phyloP scores from a whole-genome alignment of 2,113 vertebrate genomes.

The Gallinago jamesoni region DNA sequence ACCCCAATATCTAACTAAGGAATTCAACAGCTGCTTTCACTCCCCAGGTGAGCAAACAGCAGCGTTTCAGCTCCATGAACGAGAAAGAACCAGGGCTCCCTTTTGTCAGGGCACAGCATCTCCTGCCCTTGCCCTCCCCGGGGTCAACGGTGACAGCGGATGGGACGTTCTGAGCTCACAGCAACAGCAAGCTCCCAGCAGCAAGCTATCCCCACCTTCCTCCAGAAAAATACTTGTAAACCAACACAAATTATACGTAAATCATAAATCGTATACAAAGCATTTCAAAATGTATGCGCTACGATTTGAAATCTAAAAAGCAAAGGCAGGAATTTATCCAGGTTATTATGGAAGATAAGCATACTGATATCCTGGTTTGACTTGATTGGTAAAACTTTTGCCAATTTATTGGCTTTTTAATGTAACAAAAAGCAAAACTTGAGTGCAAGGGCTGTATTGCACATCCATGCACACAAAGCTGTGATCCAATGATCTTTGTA shows the following conservation, averaged over 20 bases:
- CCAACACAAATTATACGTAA: background rate
- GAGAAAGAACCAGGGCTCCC: background rate
- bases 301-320: background rate
- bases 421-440: background rate
- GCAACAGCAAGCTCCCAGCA: background rate
- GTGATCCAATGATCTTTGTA: background rate
- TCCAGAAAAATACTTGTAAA: background rate
- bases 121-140: background rate
- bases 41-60: background rate
- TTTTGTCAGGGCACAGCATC: background rate
- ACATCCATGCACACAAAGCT: fast-evolving
- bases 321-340: background rate
- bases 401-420: fast-evolving
- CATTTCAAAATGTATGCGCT: fast-evolving
- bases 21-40: background rate
- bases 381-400: background rate
- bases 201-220: background rate
- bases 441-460: background rate
- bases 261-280: fast-evolving
- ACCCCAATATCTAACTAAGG: background rate
- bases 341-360: background rate
- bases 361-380: too few relatives aligned
- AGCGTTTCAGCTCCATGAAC: background rate
- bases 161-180: fast-evolving
- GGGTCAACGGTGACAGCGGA: background rate